Conservation (phyloP, 2,888 invertebrate genomes). For the Trachelus tabidus region DNA sequence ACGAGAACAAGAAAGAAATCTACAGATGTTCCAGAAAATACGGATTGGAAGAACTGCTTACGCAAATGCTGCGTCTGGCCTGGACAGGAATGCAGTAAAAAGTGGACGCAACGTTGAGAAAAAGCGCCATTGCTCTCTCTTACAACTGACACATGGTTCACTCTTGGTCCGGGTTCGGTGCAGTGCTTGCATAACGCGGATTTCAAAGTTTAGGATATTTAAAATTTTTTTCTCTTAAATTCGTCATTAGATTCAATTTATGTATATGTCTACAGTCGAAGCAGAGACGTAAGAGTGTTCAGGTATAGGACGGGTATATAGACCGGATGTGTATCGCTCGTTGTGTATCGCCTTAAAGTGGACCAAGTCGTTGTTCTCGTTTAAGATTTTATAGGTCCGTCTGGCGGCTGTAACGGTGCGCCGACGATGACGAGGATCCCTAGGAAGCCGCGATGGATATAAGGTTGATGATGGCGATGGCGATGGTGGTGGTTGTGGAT, state of each 20-base stretch:
- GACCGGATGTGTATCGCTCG: not conserved
- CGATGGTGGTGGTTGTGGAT: conserved; percentile 49
- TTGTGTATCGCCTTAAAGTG: not conserved
- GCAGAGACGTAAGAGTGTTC: not conserved
- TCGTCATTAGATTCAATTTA: conserved; percentile 25
- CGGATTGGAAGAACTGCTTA: conserved; percentile 49
- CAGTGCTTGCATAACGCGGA: conserved; percentile 19
- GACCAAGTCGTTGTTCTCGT: not conserved
- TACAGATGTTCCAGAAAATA: conserved; percentile 1
- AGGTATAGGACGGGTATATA: not conserved
- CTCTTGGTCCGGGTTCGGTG: conserved; percentile 29
- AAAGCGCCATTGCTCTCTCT: conserved; percentile 38
- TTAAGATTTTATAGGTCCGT: conserved; percentile 6
- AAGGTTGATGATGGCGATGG: conserved; percentile 27
- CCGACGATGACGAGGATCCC: not conserved
- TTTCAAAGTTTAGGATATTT: conserved; percentile 22
- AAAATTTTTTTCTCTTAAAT: conserved; percentile 15
- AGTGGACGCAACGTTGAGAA: conserved; percentile 46
- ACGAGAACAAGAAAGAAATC: not conserved
- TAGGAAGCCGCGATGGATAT: not conserved
- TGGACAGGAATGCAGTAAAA: conserved; percentile 55
- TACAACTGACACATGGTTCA: conserved; percentile 47
- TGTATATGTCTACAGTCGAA: not conserved
- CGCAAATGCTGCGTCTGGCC: conserved; percentile 54
- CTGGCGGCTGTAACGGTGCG: not conserved